A percentile compares a stretch with the other conserved stretches of the same genome.
phyloP scores from a whole-genome alignment of 2,888 invertebrate species.

The Nephrocerus scutellatus region DNA sequence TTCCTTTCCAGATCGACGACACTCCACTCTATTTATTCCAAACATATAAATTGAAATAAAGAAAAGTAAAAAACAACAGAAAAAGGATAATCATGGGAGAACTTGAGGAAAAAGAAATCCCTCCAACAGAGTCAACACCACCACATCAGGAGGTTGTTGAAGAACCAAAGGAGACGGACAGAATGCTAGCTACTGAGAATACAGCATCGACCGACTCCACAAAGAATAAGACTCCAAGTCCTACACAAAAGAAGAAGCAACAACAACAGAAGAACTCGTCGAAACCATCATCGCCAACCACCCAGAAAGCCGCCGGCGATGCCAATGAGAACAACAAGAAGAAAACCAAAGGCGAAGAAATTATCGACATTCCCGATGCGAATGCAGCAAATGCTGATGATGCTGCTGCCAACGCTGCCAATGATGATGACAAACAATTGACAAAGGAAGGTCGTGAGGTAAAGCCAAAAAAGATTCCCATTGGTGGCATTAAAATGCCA shows the following conservation, averaged over 20 bases:
- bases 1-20: conserved; percentile 12
- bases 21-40: conserved; percentile 11
- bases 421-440: conserved; percentile 37
- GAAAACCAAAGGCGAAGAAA: conserved; percentile 36
- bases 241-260: conserved; percentile 25
- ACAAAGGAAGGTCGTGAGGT: conserved; percentile 66
- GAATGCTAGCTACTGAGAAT: conserved; percentile 35
- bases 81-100: no score
- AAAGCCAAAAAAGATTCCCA: conserved; percentile 75
- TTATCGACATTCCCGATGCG: conserved; percentile 41
- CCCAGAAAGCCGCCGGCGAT: conserved; percentile 28
- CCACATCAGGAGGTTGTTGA: conserved; percentile 37
- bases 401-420: no score
- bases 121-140: conserved; percentile 37
- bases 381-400: no score
- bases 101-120: conserved; percentile 46
- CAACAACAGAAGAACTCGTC: conserved; percentile 20
- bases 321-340: conserved; percentile 15
- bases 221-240: conserved; percentile 30
- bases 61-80: conserved; percentile 2
- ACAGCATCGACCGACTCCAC: conserved; percentile 4
- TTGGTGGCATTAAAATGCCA: conserved; percentile 82
- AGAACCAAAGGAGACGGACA: conserved; percentile 47
- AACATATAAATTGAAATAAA: background rate
- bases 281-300: conserved; percentile 31